Evolutionary conservation across 2,113 vertebrate species (phyloP), one percentile per base, ranked within the genome.

Genomic region (Zingel zingel): DNA sequence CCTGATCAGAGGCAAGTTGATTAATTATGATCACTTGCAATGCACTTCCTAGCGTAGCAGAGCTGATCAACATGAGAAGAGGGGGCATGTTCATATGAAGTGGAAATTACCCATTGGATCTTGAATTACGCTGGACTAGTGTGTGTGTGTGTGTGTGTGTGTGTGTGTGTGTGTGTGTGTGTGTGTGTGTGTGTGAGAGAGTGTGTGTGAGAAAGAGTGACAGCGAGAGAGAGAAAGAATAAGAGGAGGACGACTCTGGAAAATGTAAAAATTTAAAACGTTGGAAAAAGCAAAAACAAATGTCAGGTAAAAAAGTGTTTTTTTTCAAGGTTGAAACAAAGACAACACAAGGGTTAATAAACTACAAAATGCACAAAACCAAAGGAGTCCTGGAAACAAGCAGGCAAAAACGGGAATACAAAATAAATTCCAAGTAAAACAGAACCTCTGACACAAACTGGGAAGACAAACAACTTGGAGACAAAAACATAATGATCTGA

Each of bases 21-120:
- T 86, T 83, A 85, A 93, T 90, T 69, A 62, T 27, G 12, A 78
- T 90, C 76, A 86, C 86, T 84, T 89, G 89, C 58, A 73, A 56
- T 18, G 48, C 21, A 11, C 33, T 43, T 56, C 18, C 2, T 16
- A 48, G 36, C 14, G 4, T 11, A 58, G 54, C 19, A 64, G 21
- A 71, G 69, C 23, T 43, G 45, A 76, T 65, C 33, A 78, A 68
- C 79, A 75, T 11, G 18, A 80, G 48, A 48, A 69, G 11, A 50
- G 6, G 4, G 69, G 12, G 33, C 14, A 25, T 74, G 57, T 51
- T 74, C 16, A n/a, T 47, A 23, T 27, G 21, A 53, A 15, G n/a
- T 70, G 47, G 48, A 84, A 82, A 81, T 71, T 4, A 81, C n/a
- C 19, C 5, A 68, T 23, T 72, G 19, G 14, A 67, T 79, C 23